Evolutionary conservation across 2,113 vertebrate genomes (phyloP).

Genomic region (Hyla sarda): DNA sequence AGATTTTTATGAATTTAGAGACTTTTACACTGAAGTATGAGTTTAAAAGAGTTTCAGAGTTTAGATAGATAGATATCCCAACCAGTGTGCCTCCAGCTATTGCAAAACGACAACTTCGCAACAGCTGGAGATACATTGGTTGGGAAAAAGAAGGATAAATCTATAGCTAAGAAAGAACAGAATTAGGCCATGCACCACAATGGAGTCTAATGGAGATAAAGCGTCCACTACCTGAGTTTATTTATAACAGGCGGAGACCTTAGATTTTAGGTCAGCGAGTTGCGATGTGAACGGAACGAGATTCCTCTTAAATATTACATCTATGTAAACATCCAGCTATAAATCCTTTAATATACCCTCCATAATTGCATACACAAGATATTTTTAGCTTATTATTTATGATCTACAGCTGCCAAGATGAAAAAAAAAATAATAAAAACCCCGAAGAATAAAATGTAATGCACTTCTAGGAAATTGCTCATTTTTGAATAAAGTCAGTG

Average conservation of each 20-base stretch:
- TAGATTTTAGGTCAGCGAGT: slow-evolving; percentile 1
- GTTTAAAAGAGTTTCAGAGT: too few species aligned
- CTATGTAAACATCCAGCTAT: slow-evolving; percentile 2
- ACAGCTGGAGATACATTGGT: too few species aligned
- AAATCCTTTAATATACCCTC: background rate
- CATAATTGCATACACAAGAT: slow-evolving; percentile 43
- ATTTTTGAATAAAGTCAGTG: slow-evolving; percentile 49
- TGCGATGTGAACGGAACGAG: too few species aligned
- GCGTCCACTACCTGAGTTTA: background rate
- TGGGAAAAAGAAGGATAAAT: too few species aligned
- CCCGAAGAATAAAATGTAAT: slow-evolving; percentile 26
- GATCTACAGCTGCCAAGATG: slow-evolving; percentile 30
- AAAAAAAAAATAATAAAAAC: too few species aligned
- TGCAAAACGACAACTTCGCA: too few species aligned
- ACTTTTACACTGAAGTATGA: too few species aligned
- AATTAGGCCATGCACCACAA: background rate
- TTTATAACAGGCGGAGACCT: background rate
- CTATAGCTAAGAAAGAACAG: background rate
- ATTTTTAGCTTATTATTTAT: slow-evolving; percentile 44
- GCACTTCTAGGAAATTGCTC: slow-evolving; percentile 38
- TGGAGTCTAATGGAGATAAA: background rate
- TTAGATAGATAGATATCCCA: too few species aligned
- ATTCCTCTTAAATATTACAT: slow-evolving; percentile 1
- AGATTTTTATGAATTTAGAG: too few species aligned
- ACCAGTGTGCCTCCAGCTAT: too few species aligned